Percentiles rank a stretch among this genome's conserved stretches.
Conservation (phyloP, 2,113 vertebrate species). For the Rhea pennata region DNA sequence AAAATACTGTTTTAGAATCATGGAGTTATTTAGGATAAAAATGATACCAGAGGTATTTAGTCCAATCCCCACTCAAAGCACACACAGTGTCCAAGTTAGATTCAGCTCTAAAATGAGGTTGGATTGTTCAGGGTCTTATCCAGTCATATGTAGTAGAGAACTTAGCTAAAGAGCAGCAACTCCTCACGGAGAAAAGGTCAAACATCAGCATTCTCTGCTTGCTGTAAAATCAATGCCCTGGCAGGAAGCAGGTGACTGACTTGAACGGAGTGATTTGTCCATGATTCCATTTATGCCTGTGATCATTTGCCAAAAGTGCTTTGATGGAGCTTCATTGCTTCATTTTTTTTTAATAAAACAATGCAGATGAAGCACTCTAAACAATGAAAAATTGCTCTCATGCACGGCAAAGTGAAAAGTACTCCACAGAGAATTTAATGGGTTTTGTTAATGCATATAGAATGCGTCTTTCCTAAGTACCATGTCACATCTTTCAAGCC, state of each 20-base stretch:
- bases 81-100: background rate
- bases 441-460: background rate
- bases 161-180: background rate
- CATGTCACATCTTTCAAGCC: background rate
- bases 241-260: background rate
- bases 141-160: background rate
- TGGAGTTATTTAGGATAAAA: background rate
- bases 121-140: background rate
- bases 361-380: background rate
- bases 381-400: background rate
- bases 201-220: background rate
- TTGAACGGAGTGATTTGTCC: background rate
- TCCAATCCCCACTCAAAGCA: background rate
- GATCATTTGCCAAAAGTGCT: background rate
- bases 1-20: background rate
- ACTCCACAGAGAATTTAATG: background rate
- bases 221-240: background rate
- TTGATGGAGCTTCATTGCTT: background rate
- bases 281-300: background rate
- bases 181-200: background rate
- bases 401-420: background rate
- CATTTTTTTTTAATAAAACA: constrained; percentile 3
- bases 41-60: background rate
- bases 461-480: background rate
- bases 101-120: background rate